phyloP scores from a whole-genome alignment of 2,113 vertebrate species.

The Deroptyus accipitrinus region DNA sequence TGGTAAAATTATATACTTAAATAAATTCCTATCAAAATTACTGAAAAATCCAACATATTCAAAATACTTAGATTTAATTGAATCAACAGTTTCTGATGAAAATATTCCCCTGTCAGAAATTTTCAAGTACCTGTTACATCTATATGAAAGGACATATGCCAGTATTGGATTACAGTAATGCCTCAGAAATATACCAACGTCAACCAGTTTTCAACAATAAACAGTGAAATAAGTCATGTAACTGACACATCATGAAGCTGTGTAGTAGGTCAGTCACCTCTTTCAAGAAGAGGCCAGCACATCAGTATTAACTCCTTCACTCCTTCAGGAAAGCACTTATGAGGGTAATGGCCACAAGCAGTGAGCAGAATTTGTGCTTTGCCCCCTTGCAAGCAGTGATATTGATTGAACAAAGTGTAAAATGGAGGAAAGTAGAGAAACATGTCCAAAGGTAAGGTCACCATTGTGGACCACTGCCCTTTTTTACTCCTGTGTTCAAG shows the following conservation, averaged over 20 bases:
- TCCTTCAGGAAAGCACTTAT: neutral
- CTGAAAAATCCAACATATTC: neutral
- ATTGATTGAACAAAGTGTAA: neutral
- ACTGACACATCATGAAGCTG: neutral
- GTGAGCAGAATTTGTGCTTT: neutral
- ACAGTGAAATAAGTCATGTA: neutral
- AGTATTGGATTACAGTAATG: accelerated
- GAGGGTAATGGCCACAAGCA: neutral
- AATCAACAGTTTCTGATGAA: neutral
- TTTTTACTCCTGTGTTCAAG: neutral
- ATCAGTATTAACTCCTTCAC: neutral
- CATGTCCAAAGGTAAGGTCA: neutral
- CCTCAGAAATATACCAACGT: neutral
- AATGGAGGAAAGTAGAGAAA: neutral
- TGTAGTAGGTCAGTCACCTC: accelerated
- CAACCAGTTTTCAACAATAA: neutral
- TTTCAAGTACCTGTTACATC: neutral
- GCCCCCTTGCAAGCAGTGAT: neutral
- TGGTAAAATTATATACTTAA: neutral
- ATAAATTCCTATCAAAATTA: neutral
- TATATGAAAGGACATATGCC: neutral
- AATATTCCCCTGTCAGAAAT: neutral
- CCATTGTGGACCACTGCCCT: neutral
- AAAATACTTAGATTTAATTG: neutral
- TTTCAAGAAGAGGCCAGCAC: neutral